Conservation (phyloP, 2,888 invertebrate genomes). For the Hermaeophaga mercurialis region DNA sequence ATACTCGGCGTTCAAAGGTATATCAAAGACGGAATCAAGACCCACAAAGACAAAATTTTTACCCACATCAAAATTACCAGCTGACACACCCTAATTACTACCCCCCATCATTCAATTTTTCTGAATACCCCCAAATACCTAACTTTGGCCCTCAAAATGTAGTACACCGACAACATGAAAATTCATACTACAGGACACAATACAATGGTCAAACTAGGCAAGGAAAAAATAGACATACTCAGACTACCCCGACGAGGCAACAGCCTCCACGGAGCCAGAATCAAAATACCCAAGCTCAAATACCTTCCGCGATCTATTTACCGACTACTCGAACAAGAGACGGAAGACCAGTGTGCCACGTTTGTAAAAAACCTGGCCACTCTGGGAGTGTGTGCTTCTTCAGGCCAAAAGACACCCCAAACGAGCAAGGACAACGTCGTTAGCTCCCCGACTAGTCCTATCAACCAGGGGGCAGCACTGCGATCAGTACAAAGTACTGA, state of each 20-base stretch:
- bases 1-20: not conserved
- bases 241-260: too few species aligned
- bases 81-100: too few species aligned
- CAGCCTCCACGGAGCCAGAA: not conserved
- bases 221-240: not conserved
- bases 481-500: not conserved
- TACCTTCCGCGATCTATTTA: not conserved
- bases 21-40: not conserved
- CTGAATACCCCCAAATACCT: not conserved
- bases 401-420: not conserved
- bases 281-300: not conserved
- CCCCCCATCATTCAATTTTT: not conserved
- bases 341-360: conserved; percentile 9
- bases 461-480: not conserved
- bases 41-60: not conserved
- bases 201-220: not conserved
- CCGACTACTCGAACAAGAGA: conserved; percentile 10
- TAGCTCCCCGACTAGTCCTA: conserved; percentile 7
- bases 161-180: too few species aligned
- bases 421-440: conserved; percentile 3
- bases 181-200: not conserved
- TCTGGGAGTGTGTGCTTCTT: not conserved
- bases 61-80: too few species aligned
- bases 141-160: too few species aligned
- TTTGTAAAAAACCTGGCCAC: conserved; percentile 8